Evolutionary conservation across 2,797 vertebrate species (phyloP), one percentile per base, ranked within the genome.

Genomic region (Falco peregrinus): DNA sequence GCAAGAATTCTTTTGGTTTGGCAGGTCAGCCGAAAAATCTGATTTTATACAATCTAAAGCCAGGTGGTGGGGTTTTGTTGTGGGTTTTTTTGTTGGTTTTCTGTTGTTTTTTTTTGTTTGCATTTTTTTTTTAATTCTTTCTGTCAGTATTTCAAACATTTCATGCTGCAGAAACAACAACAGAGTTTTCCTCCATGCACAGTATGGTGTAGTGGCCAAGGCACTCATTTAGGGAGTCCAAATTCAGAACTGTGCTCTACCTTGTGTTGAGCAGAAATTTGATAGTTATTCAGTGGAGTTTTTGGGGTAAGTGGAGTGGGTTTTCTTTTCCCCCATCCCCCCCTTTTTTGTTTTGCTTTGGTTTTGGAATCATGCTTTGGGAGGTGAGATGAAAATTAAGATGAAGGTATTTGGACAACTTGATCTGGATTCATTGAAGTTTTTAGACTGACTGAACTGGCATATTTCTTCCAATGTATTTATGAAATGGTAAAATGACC

Each of bases 261-360:
- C 3, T 7, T 10, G 1, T 35, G 86, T 31, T 35, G 48, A 82
- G 24, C 28, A 71, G 29, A 84, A 48, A 43, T 57, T 33, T 43
- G 12, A 43, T 33, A 28, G n/a, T n/a, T 77, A 37, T 5, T 0
- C 0, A 73, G 12, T 84, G 16, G 2, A 3, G 4, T 61, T 85
- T 87, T 8, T 10, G 13, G 12, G 6, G 35, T 57, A 6, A 33
- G 3, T 16, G 4, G 5, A 1, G 16, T 35, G 13, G 10, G 4
- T 29, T 59, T 47, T 57, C 2, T 26, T 67, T 35, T 56, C 45
- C 10, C 16, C 10, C 41, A 11, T 13, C 41, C 41, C 41, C 41
- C 41, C 16, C 16, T 35, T 56, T 50, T 50, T 47, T 33, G 17
- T 11, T 28, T 87, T 37, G 3, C 4, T 65, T 76, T 81, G 26